A percentile compares a stretch with the other conserved stretches of the same genome.
phyloP scores from a whole-genome alignment of 2,113 vertebrate species.

The Rissa tridactyla region DNA sequence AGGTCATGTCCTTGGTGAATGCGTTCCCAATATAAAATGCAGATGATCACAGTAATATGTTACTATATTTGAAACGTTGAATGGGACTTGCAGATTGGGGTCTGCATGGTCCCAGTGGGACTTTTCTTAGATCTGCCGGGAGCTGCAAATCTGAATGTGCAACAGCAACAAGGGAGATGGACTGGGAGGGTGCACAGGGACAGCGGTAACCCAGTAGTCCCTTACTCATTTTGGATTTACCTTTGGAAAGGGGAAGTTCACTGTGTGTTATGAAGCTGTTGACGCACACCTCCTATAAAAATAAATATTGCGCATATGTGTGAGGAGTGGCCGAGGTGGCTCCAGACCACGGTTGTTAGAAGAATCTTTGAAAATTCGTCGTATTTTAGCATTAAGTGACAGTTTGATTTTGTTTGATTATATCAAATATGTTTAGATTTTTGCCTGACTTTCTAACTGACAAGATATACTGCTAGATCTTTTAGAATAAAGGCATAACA shows the following conservation, averaged over 20 bases:
- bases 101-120: neutral
- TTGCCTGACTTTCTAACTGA: neutral
- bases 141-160: neutral
- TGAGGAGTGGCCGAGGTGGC: neutral
- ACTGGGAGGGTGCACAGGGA: neutral
- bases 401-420: neutral
- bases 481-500: neutral
- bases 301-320: accelerated
- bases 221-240: neutral
- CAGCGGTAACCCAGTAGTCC: neutral
- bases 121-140: neutral
- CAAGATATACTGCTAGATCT: neutral
- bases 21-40: neutral
- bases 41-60: neutral
- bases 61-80: neutral
- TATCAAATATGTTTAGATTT: neutral
- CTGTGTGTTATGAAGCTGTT: neutral
- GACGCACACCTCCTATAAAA: neutral
- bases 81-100: neutral
- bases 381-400: neutral
- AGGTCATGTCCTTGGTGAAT: constrained; percentile 17
- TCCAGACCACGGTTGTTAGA: neutral
- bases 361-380: neutral
- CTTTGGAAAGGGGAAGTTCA: neutral
- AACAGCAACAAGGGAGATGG: neutral